Base-by-base conservation (phyloP, 1,140 invertebrate species). In the Halyomorpha halys region DNA sequence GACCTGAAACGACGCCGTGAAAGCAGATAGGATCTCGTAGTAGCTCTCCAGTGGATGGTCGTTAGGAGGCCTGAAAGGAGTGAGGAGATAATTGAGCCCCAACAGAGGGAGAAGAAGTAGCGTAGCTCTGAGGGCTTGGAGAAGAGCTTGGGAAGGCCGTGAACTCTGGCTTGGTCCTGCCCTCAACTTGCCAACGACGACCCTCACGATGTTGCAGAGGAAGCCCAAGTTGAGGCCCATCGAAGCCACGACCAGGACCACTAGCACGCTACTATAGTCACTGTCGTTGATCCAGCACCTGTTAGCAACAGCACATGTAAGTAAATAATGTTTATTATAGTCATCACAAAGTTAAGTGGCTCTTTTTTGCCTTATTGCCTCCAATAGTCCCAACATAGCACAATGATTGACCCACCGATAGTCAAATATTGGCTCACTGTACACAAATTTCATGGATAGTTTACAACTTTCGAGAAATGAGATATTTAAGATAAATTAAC, bases 131-230 rank as follows among this genome's bases (percentile, higher is more conserved):
- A 94, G 86, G 64, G 86, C 88, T 82, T 68, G 68, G 13, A 68
- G 68, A 5, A 80, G 2, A 2, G 63, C 63, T 2, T 62, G 27
- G 23, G 68, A 69, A 5, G 68, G 68, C 9, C 73, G 76, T 18
- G 73, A 74, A 82, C 87, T 54, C 80, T 75, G 66, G 73, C 76
- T 83, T 73, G 74, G 83, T 23, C 77, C 79, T 69, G 84, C 85
- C 70, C 87, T 80, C 61, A 96, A 76, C 75, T 97, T 97, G 8
- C 87, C 86, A 39, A 94, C 82, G n/a, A 97, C 80, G 4, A 97
- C 90, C 62, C 92, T 81, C 54, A 97, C 86, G 70, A 97, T 97
- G 77, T 96, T 97, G 74, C 90, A 87, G 44, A 97, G 82, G 75
- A 97, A 97, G 61, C 89, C 77, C 21, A 95, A 77, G 76, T 96